Base-by-base conservation (phyloP, 2,888 invertebrate genomes). In the Ennomos erosarius region DNA sequence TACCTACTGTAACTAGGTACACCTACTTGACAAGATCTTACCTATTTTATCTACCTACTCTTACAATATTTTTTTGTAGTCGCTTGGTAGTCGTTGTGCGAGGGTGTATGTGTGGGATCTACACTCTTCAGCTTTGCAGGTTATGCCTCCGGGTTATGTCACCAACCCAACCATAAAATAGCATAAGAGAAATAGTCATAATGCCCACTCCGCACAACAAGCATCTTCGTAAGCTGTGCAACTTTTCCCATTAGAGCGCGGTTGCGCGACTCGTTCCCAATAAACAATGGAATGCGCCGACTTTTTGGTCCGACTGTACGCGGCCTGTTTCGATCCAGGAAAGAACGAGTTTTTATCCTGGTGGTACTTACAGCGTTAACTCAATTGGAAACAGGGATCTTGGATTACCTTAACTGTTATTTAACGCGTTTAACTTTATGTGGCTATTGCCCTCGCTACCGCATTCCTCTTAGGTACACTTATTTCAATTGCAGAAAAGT, bases 201-300 rank as follows among this genome's bases (percentile, higher is more conserved):
- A 78, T 84, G 67, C 83, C 88, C 57, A 62, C 73, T 87, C 87
- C 85, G 81, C 62, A 56, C 47, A 48, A 55, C 43, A 57, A 51
- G 59, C 68, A 53, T 68, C 74, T 81, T 74, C 72, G 71, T 72
- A 72, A 66, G 62, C 74, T 65, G 77, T 78, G 84, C 79, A 82
- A 87, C 83, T 87, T 87, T 86, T 86, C 84, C 85, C 84, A 85
- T 82, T 83, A 82, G 82, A 80, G 78, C 78, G 79, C 75, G 79
- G 82, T 80, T 81, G 82, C 80, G 81, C 84, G 83, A 85, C 86
- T 87, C 79, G 87, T 82, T 85, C 85, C 85, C 87, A 88, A 88
- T 91, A 89, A 84, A 88, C 88, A 90, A 88, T 84, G 90, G 88
- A 88, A 90, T 88, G 88, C 81, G 78, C 74, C 74, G 78, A 84